These are phyloP conservation scores for Apamea monoglypha DNA, from an alignment of 2,888 invertebrate species.

Conservation along the genomic window DNA sequence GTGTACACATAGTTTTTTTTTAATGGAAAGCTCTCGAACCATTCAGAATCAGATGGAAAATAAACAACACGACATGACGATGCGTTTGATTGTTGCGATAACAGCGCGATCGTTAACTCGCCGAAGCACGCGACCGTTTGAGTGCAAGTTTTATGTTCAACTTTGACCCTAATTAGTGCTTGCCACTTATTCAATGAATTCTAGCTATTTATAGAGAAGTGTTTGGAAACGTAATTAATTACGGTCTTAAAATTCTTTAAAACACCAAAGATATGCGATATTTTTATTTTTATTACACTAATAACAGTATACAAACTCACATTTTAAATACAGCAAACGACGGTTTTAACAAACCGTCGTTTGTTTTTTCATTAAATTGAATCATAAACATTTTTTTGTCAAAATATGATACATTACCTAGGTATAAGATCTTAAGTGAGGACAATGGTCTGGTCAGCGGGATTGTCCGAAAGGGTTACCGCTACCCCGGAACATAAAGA, in stretches of 20 bases:
- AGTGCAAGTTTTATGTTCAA: constrained; percentile 14
- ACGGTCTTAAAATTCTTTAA: not conserved
- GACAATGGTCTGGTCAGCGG: too few species aligned
- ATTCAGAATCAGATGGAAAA: constrained; percentile 36
- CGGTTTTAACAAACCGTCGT: too few species aligned
- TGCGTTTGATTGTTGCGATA: constrained; percentile 22
- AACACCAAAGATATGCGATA: not conserved
- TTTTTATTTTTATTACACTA: too few species aligned
- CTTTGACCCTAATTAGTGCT: constrained; percentile 35
- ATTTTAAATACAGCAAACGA: too few species aligned
- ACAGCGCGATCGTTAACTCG: not conserved
- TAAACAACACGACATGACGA: constrained; percentile 27
- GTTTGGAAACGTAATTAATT: not conserved
- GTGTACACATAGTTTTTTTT: not conserved
- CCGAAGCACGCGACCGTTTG: constrained; percentile 33
- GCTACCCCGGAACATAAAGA: too few species aligned
- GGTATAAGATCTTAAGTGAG: too few species aligned
- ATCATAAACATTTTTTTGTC: too few species aligned
- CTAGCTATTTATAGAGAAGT: constrained; percentile 22
- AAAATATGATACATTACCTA: too few species aligned
- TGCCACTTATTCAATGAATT: constrained; percentile 34
- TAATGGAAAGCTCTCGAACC: constrained; percentile 43
- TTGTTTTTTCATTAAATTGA: constrained; percentile 1
- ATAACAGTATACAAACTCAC: too few species aligned
- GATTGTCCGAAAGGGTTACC: too few species aligned